Base-by-base conservation (phyloP, 2,113 vertebrate species). In the Leucoraja erinaceus region DNA sequence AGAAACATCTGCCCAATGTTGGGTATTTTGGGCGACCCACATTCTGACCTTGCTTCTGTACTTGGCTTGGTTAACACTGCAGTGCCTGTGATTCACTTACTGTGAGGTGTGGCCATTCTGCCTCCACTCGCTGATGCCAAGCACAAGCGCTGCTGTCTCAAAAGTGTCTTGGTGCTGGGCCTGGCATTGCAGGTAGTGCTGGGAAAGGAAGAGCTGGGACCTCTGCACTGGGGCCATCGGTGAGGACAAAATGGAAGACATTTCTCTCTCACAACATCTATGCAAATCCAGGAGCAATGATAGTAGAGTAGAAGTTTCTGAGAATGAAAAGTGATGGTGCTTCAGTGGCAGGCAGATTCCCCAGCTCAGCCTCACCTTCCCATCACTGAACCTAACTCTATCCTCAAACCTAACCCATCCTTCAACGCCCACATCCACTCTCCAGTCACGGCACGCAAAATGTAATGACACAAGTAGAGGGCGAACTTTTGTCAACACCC, bases 121-220 rank as follows among this genome's bases (percentile, higher is more conserved):
- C 68, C 47, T 16, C 20, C 33, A 14, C 10, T 91, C 90, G 28
- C 66, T 54, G 11, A 72, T 47, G 9, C 90, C 61, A 10, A 91
- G 20, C 38, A 72, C 63, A 47, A 91, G 90, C 5, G 68, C 90
- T 25, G n/a, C 14, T 5, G 22, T 47, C 68, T 91, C 90, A 74
- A 91, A 74, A 1, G 68, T 91, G 4, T 74, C 31, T 72, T 91
- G 28, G 28, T 16, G 59, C 83, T 18, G 31, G 1, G 33, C 68
- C 38, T 91, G 68, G 33, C 90, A 74, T 22, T 88, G 83, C 83
- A 88, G n/a, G 59, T 88, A 88, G 59, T 88, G 5, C 59, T 18
- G 59, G n/a, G 59, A 88, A 16, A 63, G 83, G 25, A 88, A 61
- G n/a, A 88, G n/a, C 83, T 2, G 59, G 59, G 28, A 5, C 59